Conservation (phyloP, 2,113 vertebrate species). For the Caranx melampygus region DNA sequence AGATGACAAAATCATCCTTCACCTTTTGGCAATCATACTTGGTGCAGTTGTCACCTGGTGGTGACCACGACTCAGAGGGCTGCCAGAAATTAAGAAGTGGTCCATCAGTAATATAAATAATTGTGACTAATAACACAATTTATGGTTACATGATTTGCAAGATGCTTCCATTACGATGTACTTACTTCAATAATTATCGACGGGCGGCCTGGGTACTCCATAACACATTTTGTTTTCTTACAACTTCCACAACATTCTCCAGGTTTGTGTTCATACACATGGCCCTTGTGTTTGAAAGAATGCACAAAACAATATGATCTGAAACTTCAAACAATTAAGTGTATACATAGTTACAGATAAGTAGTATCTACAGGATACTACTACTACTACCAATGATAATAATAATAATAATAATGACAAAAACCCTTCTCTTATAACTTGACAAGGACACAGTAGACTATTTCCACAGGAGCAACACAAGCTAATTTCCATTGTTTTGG, state of each 20-base stretch:
- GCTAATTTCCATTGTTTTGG: not conserved
- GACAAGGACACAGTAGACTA: not conserved
- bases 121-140: not conserved
- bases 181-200: slow-evolving; percentile 77
- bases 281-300: slow-evolving; percentile 76
- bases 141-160: not conserved
- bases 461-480: not conserved
- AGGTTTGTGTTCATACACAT: slow-evolving; percentile 35
- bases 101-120: not conserved
- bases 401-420: too few relatives aligned
- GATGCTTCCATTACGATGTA: not conserved
- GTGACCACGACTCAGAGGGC: slow-evolving; percentile 81
- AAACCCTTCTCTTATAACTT: not conserved
- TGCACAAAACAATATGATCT: not conserved
- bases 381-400: too few relatives aligned
- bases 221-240: slow-evolving; percentile 73
- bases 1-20: slow-evolving; percentile 56
- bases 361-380: not conserved
- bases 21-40: slow-evolving; percentile 81
- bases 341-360: not conserved
- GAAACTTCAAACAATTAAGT: not conserved
- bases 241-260: slow-evolving; percentile 89
- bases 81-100: slow-evolving; percentile 61
- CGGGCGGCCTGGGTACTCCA: slow-evolving; percentile 55
- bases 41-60: slow-evolving; percentile 78